phyloP scores from a whole-genome alignment of 1,140 invertebrate genomes.

The Scylla paramamosain region DNA sequence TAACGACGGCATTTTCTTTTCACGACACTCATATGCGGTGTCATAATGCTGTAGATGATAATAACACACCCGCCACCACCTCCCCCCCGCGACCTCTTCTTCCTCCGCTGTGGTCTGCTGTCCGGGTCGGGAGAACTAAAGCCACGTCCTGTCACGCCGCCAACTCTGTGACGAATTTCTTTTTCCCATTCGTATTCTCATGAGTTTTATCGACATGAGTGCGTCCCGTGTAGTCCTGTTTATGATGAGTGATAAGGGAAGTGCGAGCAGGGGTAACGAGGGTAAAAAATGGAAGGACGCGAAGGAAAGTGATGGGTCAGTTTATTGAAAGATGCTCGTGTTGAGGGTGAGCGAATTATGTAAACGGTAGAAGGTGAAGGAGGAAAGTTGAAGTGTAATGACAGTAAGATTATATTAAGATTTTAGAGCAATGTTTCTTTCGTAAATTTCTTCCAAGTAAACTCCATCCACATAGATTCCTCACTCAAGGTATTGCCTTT shows the following conservation, averaged over 20 bases:
- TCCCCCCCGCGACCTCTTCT: not conserved
- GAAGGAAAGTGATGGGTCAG: not conserved
- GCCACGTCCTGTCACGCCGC: not conserved
- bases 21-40: not conserved
- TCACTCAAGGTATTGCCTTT: too few relatives aligned
- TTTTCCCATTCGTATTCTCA: not conserved
- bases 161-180: not conserved
- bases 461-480: too few relatives aligned
- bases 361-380: not conserved
- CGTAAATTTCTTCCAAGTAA: too few relatives aligned
- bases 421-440: too few relatives aligned
- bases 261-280: not conserved
- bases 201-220: constrained; percentile 32
- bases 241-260: not conserved
- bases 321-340: not conserved
- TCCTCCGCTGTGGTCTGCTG: too few relatives aligned
- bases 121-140: too few relatives aligned
- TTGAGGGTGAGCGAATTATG: not conserved
- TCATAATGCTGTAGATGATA: not conserved
- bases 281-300: not conserved
- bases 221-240: not conserved
- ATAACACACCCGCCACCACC: not conserved
- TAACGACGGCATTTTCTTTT: too few relatives aligned
- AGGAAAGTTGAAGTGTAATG: not conserved
- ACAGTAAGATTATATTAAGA: not conserved